phyloP scores from a whole-genome alignment of 2,888 invertebrate genomes.

The Cheilosia variabilis region DNA sequence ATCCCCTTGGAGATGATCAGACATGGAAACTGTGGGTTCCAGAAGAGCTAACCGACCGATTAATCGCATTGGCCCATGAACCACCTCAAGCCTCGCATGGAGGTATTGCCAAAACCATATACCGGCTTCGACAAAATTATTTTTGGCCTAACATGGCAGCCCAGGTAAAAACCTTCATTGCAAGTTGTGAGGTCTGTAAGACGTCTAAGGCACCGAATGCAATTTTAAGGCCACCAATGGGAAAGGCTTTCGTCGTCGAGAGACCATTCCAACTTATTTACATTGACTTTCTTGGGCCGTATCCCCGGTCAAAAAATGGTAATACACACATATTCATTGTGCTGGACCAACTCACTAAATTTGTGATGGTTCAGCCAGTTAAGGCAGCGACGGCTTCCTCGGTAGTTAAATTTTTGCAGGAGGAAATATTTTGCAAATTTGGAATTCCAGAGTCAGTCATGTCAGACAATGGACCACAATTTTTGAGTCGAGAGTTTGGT shows the following conservation, averaged over 20 bases:
- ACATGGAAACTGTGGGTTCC: constrained; percentile 11
- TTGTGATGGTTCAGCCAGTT: neutral
- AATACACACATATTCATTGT: neutral
- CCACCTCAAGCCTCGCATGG: constrained; percentile 19
- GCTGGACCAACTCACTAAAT: neutral
- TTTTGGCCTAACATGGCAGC: constrained; percentile 6
- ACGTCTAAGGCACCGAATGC: neutral
- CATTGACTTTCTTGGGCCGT: constrained; percentile 47
- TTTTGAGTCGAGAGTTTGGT: neutral
- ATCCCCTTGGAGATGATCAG: neutral
- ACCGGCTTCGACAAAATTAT: neutral
- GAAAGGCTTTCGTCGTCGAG: constrained; percentile 8
- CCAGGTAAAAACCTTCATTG: neutral
- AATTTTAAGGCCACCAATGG: neutral
- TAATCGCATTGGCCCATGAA: constrained; percentile 20
- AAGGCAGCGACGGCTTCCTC: too few relatives aligned
- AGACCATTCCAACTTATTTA: constrained; percentile 23
- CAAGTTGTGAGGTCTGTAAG: neutral
- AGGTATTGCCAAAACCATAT: neutral
- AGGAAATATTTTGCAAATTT: neutral
- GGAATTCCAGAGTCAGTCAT: neutral
- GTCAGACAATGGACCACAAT: constrained; percentile 57
- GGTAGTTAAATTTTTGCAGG: neutral
- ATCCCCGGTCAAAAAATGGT: constrained; percentile 15
- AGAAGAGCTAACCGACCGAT: neutral